Evolutionary conservation across 2,888 invertebrate species (phyloP), one percentile per base, ranked within the genome.

Genomic region (Eupsilia transversa): DNA sequence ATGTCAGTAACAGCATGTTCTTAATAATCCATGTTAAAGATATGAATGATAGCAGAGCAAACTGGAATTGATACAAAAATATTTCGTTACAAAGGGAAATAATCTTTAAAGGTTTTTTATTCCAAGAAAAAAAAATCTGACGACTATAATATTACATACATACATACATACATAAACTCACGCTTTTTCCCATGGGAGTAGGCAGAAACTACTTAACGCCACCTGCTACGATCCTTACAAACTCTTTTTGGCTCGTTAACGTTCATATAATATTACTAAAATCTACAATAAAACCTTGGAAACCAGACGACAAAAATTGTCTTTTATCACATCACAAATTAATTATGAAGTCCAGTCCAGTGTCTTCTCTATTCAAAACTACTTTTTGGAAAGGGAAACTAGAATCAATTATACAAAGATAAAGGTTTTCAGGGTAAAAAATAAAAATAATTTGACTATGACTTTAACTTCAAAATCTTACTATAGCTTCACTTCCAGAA

Each of bases 21-120:
- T 79, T 72, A 1, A 67, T 49, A 7, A 79, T n/a, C 72, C 79
- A 79, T 6, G 63, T 27, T 1, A 72, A 23, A 43, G 67, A 57
- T 27, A 79, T 9, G 2, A 72, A 43, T 5, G 57, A 52, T 3
- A 68, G 43, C 3, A 64, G 14, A 27, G 30, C 38, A 30, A 27
- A 59, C 79, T 79, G 46, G 4, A 79, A 79, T 9, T 33, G 49
- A 46, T 10, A 27, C 9, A 14, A 38, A 10, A 66, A 38, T 2
- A 0, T 3, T 27, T 63, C 17, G 10, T 17, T n/a, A 10, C 12
- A 7, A 23, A 2, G 6, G 2, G 41, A 35, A 17, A 60, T 5
- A 2, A 41, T 4, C 2, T 20, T 5, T 61, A 20, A 20, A 20
- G 10, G 20, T n/a, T n/a, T 12, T 10, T 27, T 10, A 20, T 41